These are phyloP conservation scores for Crax fasciolata DNA, from an alignment of 2,797 vertebrate species.

Conservation along the genomic window DNA sequence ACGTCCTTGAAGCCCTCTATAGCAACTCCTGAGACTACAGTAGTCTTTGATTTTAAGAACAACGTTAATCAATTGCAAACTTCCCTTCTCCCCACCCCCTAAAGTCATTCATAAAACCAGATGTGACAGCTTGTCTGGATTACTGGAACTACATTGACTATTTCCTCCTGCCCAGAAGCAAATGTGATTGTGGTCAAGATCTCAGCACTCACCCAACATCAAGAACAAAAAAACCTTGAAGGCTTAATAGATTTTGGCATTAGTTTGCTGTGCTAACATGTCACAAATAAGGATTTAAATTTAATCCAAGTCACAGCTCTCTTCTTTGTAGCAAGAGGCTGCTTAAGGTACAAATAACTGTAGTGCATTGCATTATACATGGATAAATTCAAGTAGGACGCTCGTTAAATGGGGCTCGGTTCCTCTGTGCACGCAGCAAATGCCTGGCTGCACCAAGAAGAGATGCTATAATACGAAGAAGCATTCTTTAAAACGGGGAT, in stretches of 20 bases:
- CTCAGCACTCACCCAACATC: neutral
- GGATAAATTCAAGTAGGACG: conserved; percentile 8
- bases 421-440: neutral
- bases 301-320: conserved; percentile 75
- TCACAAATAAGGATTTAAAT: conserved; percentile 71
- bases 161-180: conserved; percentile 65
- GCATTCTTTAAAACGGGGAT: neutral
- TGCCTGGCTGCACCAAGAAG: neutral
- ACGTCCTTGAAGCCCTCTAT: neutral
- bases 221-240: conserved; percentile 9
- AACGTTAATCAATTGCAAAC: conserved; percentile 62
- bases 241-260: conserved; percentile 59
- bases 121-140: conserved; percentile 44
- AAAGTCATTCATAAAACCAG: conserved; percentile 62
- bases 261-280: conserved; percentile 55
- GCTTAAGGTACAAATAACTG: conserved; percentile 34
- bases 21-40: conserved; percentile 42
- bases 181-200: conserved; percentile 66
- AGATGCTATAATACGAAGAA: neutral
- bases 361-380: neutral
- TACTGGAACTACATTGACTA: conserved; percentile 63
- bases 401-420: neutral
- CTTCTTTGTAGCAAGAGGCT: conserved; percentile 48
- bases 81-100: neutral
- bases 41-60: conserved; percentile 60